These are phyloP conservation scores for Dendroctonus valens DNA, from an alignment of 1,140 invertebrate genomes.

Conservation along the genomic window DNA sequence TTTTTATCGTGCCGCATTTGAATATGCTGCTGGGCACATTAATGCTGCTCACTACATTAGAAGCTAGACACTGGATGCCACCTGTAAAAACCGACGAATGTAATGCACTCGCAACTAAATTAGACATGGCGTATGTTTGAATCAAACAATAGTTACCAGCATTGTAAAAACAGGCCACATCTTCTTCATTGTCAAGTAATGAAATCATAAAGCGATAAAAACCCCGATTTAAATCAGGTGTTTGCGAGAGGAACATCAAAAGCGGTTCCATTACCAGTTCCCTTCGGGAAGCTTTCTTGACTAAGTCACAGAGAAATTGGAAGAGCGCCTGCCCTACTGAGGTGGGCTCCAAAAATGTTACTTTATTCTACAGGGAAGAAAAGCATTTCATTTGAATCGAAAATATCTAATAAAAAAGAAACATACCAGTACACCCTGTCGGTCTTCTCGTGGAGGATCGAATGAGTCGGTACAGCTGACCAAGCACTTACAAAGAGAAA, in stretches of 20 bases:
- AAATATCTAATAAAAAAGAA: not conserved
- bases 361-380: slow-evolving; percentile 36
- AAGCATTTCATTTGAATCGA: not conserved
- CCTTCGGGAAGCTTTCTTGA: slow-evolving; percentile 68
- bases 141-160: slow-evolving; percentile 48
- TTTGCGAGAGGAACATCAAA: slow-evolving; percentile 67
- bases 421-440: too few species aligned
- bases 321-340: slow-evolving; percentile 83
- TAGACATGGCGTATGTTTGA: not conserved
- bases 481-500: slow-evolving; percentile 72
- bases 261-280: slow-evolving; percentile 72
- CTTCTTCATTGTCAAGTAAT: slow-evolving; percentile 67
- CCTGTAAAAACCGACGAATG: slow-evolving; percentile 45
- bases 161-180: slow-evolving; percentile 64
- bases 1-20: slow-evolving; percentile 50
- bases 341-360: slow-evolving; percentile 59
- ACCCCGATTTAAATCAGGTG: slow-evolving; percentile 69
- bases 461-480: too few species aligned
- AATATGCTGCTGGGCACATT: slow-evolving; percentile 53
- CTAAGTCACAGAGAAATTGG: slow-evolving; percentile 72
- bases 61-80: slow-evolving; percentile 60
- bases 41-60: slow-evolving; percentile 60
- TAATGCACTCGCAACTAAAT: not conserved
- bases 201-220: slow-evolving; percentile 72
- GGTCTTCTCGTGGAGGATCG: too few species aligned